phyloP scores from a whole-genome alignment of 2,888 invertebrate species.

The Acanthacorydalis orientalis region DNA sequence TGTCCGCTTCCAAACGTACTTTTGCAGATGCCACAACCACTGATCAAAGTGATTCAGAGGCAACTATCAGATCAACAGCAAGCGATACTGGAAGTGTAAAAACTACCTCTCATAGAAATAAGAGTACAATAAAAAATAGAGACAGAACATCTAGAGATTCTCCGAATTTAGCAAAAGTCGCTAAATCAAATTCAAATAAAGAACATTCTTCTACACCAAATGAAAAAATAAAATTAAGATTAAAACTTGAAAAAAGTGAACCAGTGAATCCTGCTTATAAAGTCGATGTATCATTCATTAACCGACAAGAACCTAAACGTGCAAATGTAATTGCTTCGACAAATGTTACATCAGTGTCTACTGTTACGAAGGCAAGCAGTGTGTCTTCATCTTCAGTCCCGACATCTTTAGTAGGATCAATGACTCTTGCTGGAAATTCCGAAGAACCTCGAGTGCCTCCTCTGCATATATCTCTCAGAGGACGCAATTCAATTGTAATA shows the following conservation, averaged over 20 bases:
- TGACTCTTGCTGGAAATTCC: background rate
- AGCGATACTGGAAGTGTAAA: conserved; percentile 34
- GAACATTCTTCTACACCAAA: conserved; percentile 21
- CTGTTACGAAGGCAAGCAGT: conserved; percentile 22
- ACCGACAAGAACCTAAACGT: conserved; percentile 32
- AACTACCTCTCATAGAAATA: conserved; percentile 10
- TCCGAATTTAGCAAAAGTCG: conserved; percentile 16
- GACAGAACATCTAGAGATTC: conserved; percentile 21
- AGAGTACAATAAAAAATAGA: conserved; percentile 20
- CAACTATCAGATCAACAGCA: conserved; percentile 36
- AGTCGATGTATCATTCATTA: conserved; percentile 60
- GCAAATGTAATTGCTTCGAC: conserved; percentile 15
- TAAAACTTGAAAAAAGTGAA: conserved; percentile 72
- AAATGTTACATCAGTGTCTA: conserved; percentile 29
- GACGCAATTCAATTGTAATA: conserved; percentile 71
- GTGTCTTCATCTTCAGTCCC: conserved; percentile 23
- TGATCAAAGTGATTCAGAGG: conserved; percentile 37
- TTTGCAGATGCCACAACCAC: conserved; percentile 20
- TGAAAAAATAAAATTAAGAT: conserved; percentile 66
- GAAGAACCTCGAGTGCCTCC: conserved; percentile 77
- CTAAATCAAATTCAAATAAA: background rate
- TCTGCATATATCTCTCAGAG: conserved; percentile 70
- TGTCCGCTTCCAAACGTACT: conserved; percentile 30
- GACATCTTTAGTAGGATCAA: conserved; percentile 21
- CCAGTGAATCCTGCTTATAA: conserved; percentile 65